These are phyloP conservation scores for Alectoris magna DNA, from an alignment of 2,797 vertebrate species.

Conservation along the genomic window DNA sequence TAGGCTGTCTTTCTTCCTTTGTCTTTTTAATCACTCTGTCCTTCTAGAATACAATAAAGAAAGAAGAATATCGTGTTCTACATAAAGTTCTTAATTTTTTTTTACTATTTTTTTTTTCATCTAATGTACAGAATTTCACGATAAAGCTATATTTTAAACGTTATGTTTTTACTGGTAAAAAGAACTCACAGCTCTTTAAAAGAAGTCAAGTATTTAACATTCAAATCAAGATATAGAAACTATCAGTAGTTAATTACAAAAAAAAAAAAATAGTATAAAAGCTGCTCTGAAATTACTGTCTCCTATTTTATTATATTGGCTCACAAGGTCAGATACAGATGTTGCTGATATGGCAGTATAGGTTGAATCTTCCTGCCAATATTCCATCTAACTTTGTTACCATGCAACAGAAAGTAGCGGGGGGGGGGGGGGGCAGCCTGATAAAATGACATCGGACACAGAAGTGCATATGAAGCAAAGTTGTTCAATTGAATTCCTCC, in stretches of 20 bases:
- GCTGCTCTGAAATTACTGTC: too few relatives aligned
- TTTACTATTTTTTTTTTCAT: neutral
- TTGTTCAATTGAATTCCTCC: too few relatives aligned
- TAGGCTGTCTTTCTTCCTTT: neutral
- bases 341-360: too few relatives aligned
- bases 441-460: too few relatives aligned
- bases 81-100: neutral
- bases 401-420: too few relatives aligned
- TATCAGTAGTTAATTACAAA: neutral
- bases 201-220: neutral
- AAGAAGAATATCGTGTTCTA: neutral
- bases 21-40: neutral
- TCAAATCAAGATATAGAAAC: neutral
- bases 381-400: too few relatives aligned
- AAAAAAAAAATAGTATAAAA: too few relatives aligned
- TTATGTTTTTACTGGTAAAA: neutral
- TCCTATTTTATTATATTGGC: too few relatives aligned
- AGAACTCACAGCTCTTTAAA: accelerated
- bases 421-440: too few relatives aligned
- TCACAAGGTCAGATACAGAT: too few relatives aligned
- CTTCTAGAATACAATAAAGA: neutral
- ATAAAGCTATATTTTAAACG: neutral
- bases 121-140: neutral
- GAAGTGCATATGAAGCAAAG: too few relatives aligned
- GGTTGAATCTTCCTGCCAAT: too few relatives aligned